Conservation (phyloP, 2,113 vertebrate genomes). For the Cochlearius cochlearius region DNA sequence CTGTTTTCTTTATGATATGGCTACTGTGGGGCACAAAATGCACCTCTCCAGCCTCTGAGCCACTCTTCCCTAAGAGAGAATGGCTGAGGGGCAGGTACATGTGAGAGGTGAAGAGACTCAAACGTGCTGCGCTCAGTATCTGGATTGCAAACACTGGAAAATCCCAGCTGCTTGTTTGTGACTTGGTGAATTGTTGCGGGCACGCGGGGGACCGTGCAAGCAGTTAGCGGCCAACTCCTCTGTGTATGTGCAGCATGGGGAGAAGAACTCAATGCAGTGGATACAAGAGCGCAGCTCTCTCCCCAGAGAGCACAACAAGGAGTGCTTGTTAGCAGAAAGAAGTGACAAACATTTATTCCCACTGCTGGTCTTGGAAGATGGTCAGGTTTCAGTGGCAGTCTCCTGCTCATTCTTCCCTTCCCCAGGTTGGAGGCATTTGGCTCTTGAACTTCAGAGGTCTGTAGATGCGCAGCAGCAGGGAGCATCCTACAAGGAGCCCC, state of each 20-base stretch:
- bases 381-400: neutral
- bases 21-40: neutral
- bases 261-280: neutral
- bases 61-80: neutral
- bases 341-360: neutral
- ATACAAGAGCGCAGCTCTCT: neutral
- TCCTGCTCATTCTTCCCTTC: neutral
- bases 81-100: neutral
- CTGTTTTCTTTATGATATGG: neutral
- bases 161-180: neutral
- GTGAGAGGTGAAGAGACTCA: neutral
- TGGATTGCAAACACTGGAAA: neutral
- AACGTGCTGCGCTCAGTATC: neutral
- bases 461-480: neutral
- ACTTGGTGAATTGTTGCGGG: neutral
- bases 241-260: neutral
- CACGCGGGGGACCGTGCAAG: neutral
- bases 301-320: neutral
- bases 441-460: neutral
- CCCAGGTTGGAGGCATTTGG: neutral
- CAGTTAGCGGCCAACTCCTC: neutral
- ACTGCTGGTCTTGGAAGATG: neutral
- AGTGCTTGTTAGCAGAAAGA: neutral
- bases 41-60: neutral
- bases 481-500: neutral